These are phyloP conservation scores for Ceratina australensis DNA, from an alignment of 1,140 invertebrate species.

Conservation along the genomic window DNA sequence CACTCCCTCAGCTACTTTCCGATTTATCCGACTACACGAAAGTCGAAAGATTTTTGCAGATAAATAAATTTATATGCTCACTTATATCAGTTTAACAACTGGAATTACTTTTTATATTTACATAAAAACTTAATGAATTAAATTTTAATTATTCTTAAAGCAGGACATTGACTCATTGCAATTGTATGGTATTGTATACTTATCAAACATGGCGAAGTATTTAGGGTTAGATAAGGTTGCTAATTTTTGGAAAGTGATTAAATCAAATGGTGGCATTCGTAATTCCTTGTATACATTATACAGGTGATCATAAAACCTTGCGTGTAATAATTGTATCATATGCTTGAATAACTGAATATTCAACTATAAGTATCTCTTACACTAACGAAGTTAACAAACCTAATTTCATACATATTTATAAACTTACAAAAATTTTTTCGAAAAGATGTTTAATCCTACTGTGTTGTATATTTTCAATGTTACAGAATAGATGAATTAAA, in stretches of 20 bases:
- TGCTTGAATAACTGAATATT: neutral
- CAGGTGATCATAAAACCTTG: constrained; percentile 81
- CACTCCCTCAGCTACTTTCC: too few species aligned
- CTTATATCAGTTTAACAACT: neutral
- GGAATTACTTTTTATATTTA: neutral
- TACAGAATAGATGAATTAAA: constrained; percentile 92
- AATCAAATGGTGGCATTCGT: constrained; percentile 88
- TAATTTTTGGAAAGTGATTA: constrained; percentile 85
- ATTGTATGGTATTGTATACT: constrained; percentile 14
- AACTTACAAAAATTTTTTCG: neutral
- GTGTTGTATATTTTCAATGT: constrained; percentile 56
- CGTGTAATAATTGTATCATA: constrained; percentile 16
- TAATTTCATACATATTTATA: constrained; percentile 30
- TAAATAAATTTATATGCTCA: too few species aligned
- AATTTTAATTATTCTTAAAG: neutral
- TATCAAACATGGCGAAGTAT: constrained; percentile 82
- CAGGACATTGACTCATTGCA: neutral
- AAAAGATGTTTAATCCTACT: constrained; percentile 7
- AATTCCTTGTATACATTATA: constrained; percentile 86
- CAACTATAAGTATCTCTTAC: constrained; percentile 40
- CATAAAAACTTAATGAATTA: neutral
- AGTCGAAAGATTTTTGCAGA: too few species aligned
- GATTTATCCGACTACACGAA: too few species aligned
- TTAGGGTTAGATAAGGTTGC: constrained; percentile 87
- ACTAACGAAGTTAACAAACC: constrained; percentile 23